Conservation (phyloP, 2,113 vertebrate species). For the Phalacrocorax pelagicus region DNA sequence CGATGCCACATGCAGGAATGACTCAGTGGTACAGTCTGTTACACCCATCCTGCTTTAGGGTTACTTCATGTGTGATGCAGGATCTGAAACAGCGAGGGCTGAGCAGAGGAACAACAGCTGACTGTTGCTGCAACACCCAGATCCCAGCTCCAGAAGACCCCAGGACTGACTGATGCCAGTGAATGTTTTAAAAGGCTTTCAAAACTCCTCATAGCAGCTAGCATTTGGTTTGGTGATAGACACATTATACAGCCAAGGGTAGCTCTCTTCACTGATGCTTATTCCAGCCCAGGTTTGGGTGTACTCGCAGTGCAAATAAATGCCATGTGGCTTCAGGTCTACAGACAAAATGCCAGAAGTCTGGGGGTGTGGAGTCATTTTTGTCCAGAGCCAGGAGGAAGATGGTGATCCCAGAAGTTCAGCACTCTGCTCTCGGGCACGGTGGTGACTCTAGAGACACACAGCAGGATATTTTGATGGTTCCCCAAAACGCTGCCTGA, state of each 20-base stretch:
- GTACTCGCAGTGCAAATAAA: neutral
- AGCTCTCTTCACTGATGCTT: neutral
- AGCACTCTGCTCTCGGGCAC: neutral
- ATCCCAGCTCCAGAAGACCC: neutral
- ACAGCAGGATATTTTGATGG: fast-evolving
- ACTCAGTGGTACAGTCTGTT: neutral
- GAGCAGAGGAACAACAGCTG: neutral
- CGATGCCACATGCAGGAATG: neutral
- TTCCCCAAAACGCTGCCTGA: fast-evolving
- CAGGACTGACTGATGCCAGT: neutral
- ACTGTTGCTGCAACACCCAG: neutral
- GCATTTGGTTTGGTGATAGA: neutral
- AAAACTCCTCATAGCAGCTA: neutral
- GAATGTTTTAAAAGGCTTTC: neutral
- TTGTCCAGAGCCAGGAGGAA: neutral
- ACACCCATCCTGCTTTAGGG: neutral
- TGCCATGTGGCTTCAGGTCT: neutral
- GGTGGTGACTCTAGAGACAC: neutral
- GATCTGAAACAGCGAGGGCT: neutral
- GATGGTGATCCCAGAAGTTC: neutral
- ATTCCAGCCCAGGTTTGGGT: neutral
- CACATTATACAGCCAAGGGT: neutral
- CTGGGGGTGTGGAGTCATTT: neutral
- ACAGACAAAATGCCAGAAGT: neutral
- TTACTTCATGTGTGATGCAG: neutral